Conservation (phyloP, 2,888 invertebrate genomes). For the Hartigia nigra region DNA sequence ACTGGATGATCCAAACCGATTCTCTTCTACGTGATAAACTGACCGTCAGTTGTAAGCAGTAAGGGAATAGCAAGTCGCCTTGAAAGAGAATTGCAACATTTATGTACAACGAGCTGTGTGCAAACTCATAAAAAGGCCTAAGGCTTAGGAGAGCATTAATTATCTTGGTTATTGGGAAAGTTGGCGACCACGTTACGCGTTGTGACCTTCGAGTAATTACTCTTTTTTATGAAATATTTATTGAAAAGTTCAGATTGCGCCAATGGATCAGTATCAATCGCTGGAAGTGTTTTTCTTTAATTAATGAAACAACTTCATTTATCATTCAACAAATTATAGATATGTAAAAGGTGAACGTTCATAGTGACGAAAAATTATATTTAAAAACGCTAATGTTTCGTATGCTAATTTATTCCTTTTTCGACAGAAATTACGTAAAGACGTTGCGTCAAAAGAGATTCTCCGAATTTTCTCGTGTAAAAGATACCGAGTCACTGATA, state of each 20-base stretch:
- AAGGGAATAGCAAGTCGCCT: not conserved
- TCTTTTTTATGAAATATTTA: not conserved
- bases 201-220: not conserved
- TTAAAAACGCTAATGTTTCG: not conserved
- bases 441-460: not conserved
- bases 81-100: not conserved
- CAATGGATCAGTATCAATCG: not conserved
- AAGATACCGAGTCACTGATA: not conserved
- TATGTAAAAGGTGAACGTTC: not conserved
- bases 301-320: not conserved
- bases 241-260: not conserved
- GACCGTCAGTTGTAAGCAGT: not conserved
- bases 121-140: not conserved
- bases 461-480: not conserved
- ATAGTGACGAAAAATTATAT: not conserved
- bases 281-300: not conserved
- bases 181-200: not conserved
- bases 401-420: not conserved
- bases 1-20: not conserved
- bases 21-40: not conserved
- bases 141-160: not conserved
- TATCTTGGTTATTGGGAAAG: not conserved
- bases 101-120: not conserved
- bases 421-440: not conserved
- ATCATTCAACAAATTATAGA: not conserved